Evolutionary conservation across 2,888 invertebrate genomes (phyloP), one percentile per base, ranked within the genome.

Genomic region (Caenorhabditis virilis): DNA sequence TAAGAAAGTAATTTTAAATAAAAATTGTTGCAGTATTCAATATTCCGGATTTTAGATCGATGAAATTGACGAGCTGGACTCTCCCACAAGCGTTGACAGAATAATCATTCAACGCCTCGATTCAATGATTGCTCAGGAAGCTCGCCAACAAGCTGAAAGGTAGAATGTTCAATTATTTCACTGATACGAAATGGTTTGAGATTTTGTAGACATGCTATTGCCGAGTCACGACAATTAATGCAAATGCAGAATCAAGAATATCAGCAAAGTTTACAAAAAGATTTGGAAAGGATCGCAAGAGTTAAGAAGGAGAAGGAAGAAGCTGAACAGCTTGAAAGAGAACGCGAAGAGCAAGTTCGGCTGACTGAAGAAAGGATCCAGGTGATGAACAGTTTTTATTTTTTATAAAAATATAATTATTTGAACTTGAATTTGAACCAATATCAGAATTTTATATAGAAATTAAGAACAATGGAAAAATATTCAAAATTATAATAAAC

Each of bases 171-270:
- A 27, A 13, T 23, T 45, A 20, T 15, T 26, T 7, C 11, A 26
- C 2, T 25, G 23, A n/a, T n/a, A n/a, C n/a, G n/a, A n/a, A n/a
- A 7, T 25, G 4, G 11, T 20, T 43, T 43, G 6, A 25, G 3
- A 7, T 25, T 23, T 26, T 43, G n/a, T 39, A 57, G 13, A 48
- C 54, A 30, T 16, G 20, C 16, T 2, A 36, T 41, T 45, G 50
- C 41, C 7, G 64, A 64, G 27, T n/a, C 54, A 2, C 39, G 64
- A 1, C 35, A 39, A 7, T 38, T 64, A 11, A 64, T 64, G 64
- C 50, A 64, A 16, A 56, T 57, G 39, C 65, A 65, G 22, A 65
- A 65, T 20, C 55, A 58, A 2, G 59, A 65, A 26, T 65, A 65
- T 20, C 39, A 65, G 33, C 45, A 55, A 7, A 56, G 55, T 45